Evolutionary conservation across 2,113 vertebrate genomes (phyloP), one percentile per base, ranked within the genome.

Genomic region (Pimephales promelas): DNA sequence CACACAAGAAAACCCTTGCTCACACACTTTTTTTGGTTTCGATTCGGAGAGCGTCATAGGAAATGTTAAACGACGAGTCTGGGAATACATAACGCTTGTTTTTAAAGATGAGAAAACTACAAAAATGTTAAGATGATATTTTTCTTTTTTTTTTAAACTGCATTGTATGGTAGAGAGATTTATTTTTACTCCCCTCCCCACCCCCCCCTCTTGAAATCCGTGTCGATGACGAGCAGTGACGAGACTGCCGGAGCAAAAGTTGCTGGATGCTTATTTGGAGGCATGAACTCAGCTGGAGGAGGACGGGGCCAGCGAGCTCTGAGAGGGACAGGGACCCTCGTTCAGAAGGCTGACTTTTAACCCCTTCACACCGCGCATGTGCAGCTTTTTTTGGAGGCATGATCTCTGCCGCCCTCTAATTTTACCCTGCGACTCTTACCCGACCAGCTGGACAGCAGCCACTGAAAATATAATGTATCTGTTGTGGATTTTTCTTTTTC

Each of bases 1-100:
- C 95, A 95, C 95, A 91, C 92, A 91, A 95, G 93, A 93, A 93
- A 94, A 95, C 92, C 94, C 93, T 95, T 94, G 94, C 93, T 95
- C 92, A 90, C 90, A 91, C 88, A 68, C 64, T 81, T 93, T 96
- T 88, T 83, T 86, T 84, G 78, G 76, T 95, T 87, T 88, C 71
- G 73, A 87, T 88, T 86, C 94, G 93, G 94, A 95, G 94, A 94
- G 94, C 91, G 93, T 82, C 87, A 88, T 89, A 88, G 85, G 86
- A 88, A 87, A 87, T 88, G 79, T 88, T 86, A 83, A 87, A 62
- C 52, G 0, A 76, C 59, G 45, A 79, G 83, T 85, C 78, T 85
- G 87, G 83, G 74, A 73, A 66, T 49, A 52, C 16, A 74, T 26
- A 86, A 86, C 89, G 84, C 79, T 90, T 90, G 88, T 90, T 91